Evolutionary conservation across 1,140 invertebrate genomes (phyloP).

Genomic region (Atta texana): DNA sequence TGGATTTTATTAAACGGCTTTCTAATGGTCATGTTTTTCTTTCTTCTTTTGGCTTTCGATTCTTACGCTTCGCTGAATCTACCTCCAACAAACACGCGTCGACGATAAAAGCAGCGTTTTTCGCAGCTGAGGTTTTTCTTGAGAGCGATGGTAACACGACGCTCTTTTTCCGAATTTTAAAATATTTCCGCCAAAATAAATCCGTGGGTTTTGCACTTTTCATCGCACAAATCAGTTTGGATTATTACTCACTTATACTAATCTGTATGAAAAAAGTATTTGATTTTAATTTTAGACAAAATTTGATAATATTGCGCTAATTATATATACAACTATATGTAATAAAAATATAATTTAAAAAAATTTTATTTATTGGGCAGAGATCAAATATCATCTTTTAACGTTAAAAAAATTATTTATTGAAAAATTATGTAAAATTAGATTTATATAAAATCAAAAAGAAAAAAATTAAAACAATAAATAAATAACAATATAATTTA

Average conservation of each 20-base stretch:
- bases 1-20: conserved; percentile 45
- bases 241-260: not conserved
- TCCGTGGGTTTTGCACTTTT: not conserved
- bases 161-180: conserved; percentile 8
- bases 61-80: conserved; percentile 1
- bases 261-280: not conserved
- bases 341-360: not conserved
- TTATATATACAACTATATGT: not conserved
- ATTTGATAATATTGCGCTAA: not conserved
- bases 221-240: not conserved
- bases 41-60: conserved; percentile 10
- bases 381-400: not conserved
- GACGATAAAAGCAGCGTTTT: conserved; percentile 15
- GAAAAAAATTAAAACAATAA: not conserved
- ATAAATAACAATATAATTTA: not conserved
- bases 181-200: conserved; percentile 1
- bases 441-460: not conserved
- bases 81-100: conserved; percentile 27
- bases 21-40: not conserved
- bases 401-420: not conserved
- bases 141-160: not conserved
- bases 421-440: not conserved
- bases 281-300: not conserved
- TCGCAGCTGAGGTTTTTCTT: not conserved
- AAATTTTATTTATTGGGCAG: not conserved